These are phyloP conservation scores for Drosophila kuntzei DNA, from an alignment of 2,888 invertebrate species.

Conservation along the genomic window DNA sequence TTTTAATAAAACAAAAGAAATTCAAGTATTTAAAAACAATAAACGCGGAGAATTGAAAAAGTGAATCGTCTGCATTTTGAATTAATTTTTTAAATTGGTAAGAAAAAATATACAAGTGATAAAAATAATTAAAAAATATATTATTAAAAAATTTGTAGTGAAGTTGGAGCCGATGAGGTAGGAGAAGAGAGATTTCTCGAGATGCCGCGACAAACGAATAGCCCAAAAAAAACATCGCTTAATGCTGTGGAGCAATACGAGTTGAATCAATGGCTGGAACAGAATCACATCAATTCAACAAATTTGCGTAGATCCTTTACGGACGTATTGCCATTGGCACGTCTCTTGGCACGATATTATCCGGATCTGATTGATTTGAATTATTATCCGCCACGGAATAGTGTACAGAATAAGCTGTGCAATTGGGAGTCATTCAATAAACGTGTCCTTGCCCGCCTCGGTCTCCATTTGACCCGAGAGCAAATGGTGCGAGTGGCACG, in stretches of 20 bases:
- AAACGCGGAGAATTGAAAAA: background rate
- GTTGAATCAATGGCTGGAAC: constrained; percentile 50
- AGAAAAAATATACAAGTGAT: background rate
- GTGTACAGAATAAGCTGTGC: constrained; percentile 89
- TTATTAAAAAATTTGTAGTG: background rate
- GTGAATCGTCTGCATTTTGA: background rate
- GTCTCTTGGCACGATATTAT: constrained; percentile 89
- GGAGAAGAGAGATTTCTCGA: background rate
- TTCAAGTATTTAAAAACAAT: too few relatives aligned
- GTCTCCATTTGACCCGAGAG: constrained; percentile 87
- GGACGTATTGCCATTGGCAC: constrained; percentile 89
- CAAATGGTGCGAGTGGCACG: constrained; percentile 88
- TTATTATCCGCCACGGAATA: constrained; percentile 90
- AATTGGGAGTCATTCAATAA: constrained; percentile 92
- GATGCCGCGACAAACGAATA: constrained; percentile 25
- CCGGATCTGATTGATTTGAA: constrained; percentile 91
- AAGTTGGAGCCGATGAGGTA: background rate
- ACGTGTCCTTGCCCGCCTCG: constrained; percentile 89
- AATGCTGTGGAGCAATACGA: constrained; percentile 46
- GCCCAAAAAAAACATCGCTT: constrained; percentile 32
- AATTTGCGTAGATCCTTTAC: constrained; percentile 90
- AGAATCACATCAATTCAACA: constrained; percentile 29
- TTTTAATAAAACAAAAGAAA: background rate
- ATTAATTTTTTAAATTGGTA: background rate
- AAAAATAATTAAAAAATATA: background rate